These are phyloP conservation scores for Bellardia bayeri DNA, from an alignment of 2,888 invertebrate species.

Conservation along the genomic window DNA sequence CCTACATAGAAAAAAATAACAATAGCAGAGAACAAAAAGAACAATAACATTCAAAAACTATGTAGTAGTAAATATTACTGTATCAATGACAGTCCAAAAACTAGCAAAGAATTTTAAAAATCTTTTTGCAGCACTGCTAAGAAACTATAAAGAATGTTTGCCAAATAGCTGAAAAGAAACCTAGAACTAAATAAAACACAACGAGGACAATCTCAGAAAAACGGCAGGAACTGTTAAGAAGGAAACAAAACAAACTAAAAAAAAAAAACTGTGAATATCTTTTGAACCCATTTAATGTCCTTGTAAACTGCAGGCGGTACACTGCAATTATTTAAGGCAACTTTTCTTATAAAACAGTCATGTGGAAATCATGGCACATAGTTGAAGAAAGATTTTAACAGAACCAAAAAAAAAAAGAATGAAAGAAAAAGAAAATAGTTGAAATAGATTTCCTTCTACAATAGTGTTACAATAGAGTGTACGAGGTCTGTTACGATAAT, in stretches of 20 bases:
- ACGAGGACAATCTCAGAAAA: constrained; percentile 5
- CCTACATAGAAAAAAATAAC: no score
- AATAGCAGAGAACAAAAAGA: neutral
- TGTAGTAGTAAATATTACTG: constrained; percentile 27
- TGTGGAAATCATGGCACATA: constrained; percentile 55
- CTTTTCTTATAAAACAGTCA: constrained; percentile 52
- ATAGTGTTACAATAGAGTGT: constrained; percentile 10
- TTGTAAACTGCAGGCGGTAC: constrained; percentile 70
- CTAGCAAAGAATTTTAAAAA: constrained; percentile 20
- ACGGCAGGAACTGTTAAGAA: constrained; percentile 13
- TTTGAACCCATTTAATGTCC: constrained; percentile 66
- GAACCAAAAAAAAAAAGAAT: neutral
- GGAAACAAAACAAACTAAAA: neutral
- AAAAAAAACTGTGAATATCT: constrained; percentile 47
- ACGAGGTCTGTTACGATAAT: neutral
- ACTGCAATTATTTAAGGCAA: constrained; percentile 61
- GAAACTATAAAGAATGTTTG: constrained; percentile 37
- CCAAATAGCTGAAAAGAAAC: neutral
- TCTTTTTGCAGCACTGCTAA: constrained; percentile 20
- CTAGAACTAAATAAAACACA: constrained; percentile 18
- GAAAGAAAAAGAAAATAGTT: constrained; percentile 30
- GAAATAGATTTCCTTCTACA: constrained; percentile 43
- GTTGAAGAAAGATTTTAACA: constrained; percentile 26
- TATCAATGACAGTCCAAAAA: constrained; percentile 50
- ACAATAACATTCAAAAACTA: neutral